These are phyloP conservation scores for Syngnathus floridae DNA, from an alignment of 2,113 vertebrate species.

Conservation along the genomic window DNA sequence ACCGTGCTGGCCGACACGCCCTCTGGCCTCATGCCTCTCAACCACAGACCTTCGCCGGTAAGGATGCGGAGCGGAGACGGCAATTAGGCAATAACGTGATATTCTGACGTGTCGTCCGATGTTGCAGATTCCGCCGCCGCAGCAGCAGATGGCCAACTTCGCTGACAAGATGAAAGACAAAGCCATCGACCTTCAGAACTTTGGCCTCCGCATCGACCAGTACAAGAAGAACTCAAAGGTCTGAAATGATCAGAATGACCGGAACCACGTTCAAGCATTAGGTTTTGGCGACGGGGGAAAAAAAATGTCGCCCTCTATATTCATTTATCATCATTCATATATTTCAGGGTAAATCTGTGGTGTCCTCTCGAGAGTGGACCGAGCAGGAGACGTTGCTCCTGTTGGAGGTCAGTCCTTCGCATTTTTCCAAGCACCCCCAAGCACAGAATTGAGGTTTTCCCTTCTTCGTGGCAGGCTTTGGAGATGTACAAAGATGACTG, in stretches of 20 bases:
- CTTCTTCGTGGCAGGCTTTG: constrained; percentile 72
- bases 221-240: constrained; percentile 94
- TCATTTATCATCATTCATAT: too few species aligned
- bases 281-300: too few species aligned
- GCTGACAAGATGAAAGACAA: constrained; percentile 92
- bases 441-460: neutral
- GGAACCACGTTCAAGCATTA: too few species aligned
- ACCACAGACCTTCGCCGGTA: constrained; percentile 72
- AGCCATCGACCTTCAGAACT: constrained; percentile 88
- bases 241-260: too few species aligned
- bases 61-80: neutral
- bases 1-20: constrained; percentile 92
- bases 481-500: constrained; percentile 99
- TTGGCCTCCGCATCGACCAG: constrained; percentile 88
- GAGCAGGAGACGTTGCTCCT: constrained; percentile 95
- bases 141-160: constrained; percentile 90
- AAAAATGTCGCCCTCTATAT: too few species aligned
- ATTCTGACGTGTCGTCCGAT: neutral
- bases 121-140: constrained; percentile 81
- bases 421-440: neutral
- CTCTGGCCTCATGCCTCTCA: constrained; percentile 89
- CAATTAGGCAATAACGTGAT: neutral
- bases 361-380: constrained; percentile 88
- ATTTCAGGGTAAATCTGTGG: constrained; percentile 78
- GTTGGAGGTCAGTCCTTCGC: constrained; percentile 76